Evolutionary conservation across 2,888 invertebrate genomes (phyloP).

Genomic region (Isotomurus palustris): DNA sequence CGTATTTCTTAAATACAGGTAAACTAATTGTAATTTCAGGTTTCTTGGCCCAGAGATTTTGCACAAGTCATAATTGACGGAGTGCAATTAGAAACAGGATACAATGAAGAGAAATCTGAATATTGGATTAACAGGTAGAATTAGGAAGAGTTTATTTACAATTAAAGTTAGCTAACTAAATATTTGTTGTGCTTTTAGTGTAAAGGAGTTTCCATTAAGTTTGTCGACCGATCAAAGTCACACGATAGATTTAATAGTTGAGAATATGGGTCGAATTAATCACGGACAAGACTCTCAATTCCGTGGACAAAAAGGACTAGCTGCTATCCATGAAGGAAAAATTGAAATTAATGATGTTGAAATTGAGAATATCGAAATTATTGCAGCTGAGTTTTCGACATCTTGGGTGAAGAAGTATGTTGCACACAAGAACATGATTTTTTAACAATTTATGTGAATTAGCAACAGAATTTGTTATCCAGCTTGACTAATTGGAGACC

Average conservation of each 20-base stretch:
- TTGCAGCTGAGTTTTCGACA: constrained; percentile 56
- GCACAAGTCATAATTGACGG: constrained; percentile 22
- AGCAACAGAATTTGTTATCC: background rate
- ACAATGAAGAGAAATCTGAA: constrained; percentile 1
- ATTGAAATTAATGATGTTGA: constrained; percentile 50
- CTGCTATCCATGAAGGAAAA: constrained; percentile 49
- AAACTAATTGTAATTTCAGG: constrained; percentile 11
- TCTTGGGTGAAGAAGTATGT: constrained; percentile 50
- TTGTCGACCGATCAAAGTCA: constrained; percentile 15
- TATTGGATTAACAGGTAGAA: constrained; percentile 21
- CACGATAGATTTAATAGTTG: constrained; percentile 51
- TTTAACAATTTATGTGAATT: background rate
- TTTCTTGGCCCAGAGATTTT: constrained; percentile 27
- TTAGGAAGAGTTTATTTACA: background rate
- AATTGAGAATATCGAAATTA: constrained; percentile 53
- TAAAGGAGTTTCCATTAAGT: constrained; percentile 13
- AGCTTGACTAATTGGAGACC: constrained; percentile 6
- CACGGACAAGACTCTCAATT: constrained; percentile 50
- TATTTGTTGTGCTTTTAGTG: no score
- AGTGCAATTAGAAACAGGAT: constrained; percentile 2
- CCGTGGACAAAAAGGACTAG: constrained; percentile 52
- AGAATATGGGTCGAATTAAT: constrained; percentile 53
- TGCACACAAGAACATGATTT: background rate
- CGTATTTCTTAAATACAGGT: background rate
- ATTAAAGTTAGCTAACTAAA: no score